These are phyloP conservation scores for Spodoptera picta DNA, from an alignment of 2,888 invertebrate species.

Conservation along the genomic window DNA sequence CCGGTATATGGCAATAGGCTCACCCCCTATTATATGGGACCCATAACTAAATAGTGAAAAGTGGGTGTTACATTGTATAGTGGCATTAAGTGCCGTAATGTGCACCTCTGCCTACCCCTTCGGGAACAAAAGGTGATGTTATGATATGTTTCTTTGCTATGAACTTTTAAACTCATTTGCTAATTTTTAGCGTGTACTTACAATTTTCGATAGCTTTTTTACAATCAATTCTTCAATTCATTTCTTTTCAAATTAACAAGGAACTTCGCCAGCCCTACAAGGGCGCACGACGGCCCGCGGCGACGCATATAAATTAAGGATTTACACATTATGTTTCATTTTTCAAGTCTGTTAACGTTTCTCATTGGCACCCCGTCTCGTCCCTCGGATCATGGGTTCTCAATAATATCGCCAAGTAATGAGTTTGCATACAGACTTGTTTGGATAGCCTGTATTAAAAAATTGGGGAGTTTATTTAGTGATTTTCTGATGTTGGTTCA, in stretches of 20 bases:
- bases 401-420: conserved; percentile 39
- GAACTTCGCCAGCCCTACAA: conserved; percentile 66
- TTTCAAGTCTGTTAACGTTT: conserved; percentile 77
- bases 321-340: conserved; percentile 87
- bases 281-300: conserved; percentile 70
- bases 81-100: too few species aligned
- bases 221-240: neutral
- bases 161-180: too few species aligned
- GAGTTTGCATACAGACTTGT: conserved; percentile 34
- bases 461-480: neutral
- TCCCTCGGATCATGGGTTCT: conserved; percentile 30
- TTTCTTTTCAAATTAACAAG: neutral
- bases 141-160: too few species aligned
- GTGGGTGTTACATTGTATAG: too few species aligned
- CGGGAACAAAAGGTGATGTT: too few species aligned
- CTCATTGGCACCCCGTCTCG: conserved; percentile 42
- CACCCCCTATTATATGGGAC: too few species aligned
- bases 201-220: neutral
- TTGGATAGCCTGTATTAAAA: conserved; percentile 26
- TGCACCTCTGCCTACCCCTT: too few species aligned
- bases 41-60: too few species aligned
- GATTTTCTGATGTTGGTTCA: too few species aligned
- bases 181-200: neutral
- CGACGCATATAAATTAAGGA: conserved; percentile 88
- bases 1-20: too few species aligned